Evolutionary conservation across 2,797 vertebrate genomes (phyloP), one percentile per base, ranked within the genome.

Genomic region (Buceros bicornis): DNA sequence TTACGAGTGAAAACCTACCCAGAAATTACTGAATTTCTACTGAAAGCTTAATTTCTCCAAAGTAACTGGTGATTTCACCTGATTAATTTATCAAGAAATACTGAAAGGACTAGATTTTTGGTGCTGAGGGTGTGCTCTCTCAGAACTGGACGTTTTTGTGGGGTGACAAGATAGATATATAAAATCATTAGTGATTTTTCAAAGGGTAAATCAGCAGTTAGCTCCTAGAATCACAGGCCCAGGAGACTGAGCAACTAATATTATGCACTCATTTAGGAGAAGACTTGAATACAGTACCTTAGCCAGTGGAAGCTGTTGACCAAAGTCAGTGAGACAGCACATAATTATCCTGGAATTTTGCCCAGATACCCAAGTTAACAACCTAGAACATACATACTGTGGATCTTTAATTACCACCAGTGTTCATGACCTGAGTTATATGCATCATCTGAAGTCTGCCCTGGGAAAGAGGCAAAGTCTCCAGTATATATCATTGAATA

Each of bases 331-430:
- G 2, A 96, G 80, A 94, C 62, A 86, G 66, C 71, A 82, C 42
- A 4, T 66, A 93, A 95, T 93, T 93, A 92, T 42, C 21, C 80
- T 95, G 94, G 90, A 96, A 72, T 86, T 74, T 16, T 86, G 92
- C 87, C 94, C 88, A 95, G 82, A 79, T 70, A 86, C 8, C 79
- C 11, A 1, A 91, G 87, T 87, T 94, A 94, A 89, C 70, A 91
- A 86, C 77, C 66, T 62, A 88, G 85, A 91, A 96, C 85, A 66
- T 33, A 88, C 66, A 79, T 43, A 82, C 73, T 48, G 26, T 1
- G 5, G 95, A 61, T 73, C 67, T 93, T 88, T 93, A 96, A 89
- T 92, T 89, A 93, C 73, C 45, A 50, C 48, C 79, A 67, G 42
- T 5, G 19, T 5, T 94, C 82, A 40, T 1, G 5, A 82, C 48